Percentiles rank a stretch among this genome's conserved stretches.
Conservation (phyloP, 2,797 vertebrate genomes). For the Chloroceryle inda region DNA sequence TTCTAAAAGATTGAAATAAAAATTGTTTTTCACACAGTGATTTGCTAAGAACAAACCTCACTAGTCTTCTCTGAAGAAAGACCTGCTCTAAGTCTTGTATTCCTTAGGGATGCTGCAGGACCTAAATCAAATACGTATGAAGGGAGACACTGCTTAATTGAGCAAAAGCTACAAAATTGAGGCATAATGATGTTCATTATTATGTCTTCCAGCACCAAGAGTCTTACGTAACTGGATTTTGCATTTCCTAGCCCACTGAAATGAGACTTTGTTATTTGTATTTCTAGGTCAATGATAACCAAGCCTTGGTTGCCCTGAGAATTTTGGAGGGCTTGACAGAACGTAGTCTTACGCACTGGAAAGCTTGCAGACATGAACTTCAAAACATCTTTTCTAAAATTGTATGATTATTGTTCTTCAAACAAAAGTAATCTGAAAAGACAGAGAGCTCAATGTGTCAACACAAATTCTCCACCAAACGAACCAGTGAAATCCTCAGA, state of each 20-base stretch:
- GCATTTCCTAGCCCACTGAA: not conserved
- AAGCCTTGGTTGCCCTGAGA: not conserved
- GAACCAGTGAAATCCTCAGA: not conserved
- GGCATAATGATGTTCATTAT: constrained; percentile 23
- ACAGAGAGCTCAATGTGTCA: not conserved
- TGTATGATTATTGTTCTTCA: not conserved
- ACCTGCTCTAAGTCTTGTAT: not conserved
- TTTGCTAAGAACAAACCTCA: not conserved
- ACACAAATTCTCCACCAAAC: not conserved
- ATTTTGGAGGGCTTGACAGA: not conserved
- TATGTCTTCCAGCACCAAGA: constrained; percentile 14
- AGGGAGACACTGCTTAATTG: constrained; percentile 13
- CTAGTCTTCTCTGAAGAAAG: not conserved
- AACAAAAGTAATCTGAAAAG: not conserved
- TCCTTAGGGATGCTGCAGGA: not conserved
- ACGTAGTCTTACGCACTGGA: not conserved
- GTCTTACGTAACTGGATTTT: constrained; percentile 36
- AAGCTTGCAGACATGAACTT: not conserved
- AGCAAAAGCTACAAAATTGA: constrained; percentile 31
- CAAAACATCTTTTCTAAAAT: not conserved
- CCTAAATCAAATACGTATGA: constrained; percentile 1
- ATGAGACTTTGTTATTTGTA: not conserved
- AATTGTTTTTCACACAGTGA: not conserved
- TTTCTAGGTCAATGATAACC: constrained; percentile 52
- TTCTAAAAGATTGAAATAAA: not conserved